A percentile compares a stretch with the other conserved stretches of the same genome.
Conservation (phyloP, 2,113 vertebrate genomes). For the Seriola rivoliana region DNA sequence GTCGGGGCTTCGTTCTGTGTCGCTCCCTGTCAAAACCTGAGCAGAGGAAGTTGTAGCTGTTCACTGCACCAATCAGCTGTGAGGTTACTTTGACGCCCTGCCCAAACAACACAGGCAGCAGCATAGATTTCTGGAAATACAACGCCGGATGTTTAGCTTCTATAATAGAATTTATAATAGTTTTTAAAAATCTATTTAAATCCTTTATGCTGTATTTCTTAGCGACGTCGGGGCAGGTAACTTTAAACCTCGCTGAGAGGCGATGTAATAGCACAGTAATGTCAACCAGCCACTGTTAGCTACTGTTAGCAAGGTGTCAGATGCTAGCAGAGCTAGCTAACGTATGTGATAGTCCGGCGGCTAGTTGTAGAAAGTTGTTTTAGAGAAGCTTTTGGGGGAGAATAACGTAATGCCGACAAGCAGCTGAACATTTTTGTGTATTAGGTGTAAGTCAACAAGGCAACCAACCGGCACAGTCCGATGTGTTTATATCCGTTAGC, state of each 20-base stretch:
- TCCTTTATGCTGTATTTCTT: background rate
- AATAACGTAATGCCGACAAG: too few relatives aligned
- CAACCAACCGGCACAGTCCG: background rate
- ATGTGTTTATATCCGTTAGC: conserved; percentile 50
- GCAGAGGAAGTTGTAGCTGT: conserved; percentile 49
- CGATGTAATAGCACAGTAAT: conserved; percentile 13
- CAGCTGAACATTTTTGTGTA: background rate
- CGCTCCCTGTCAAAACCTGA: background rate
- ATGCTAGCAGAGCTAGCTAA: conserved; percentile 55
- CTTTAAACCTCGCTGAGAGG: background rate
- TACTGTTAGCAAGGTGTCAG: conserved; percentile 51
- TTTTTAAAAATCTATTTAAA: background rate
- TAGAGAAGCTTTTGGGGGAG: background rate
- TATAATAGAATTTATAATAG: background rate
- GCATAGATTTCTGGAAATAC: background rate
- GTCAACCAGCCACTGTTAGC: conserved; percentile 34
- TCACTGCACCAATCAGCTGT: conserved; percentile 67
- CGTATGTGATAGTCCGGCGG: conserved; percentile 30
- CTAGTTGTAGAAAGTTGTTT: conserved; percentile 25
- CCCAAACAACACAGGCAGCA: conserved; percentile 53
- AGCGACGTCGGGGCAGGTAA: background rate
- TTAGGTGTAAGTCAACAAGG: background rate
- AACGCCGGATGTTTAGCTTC: background rate
- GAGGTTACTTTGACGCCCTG: conserved; percentile 47
- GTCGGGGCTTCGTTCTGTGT: background rate